Evolutionary conservation across 2,113 vertebrate genomes (phyloP), one percentile per base, ranked within the genome.

Genomic region (Calonectris borealis): DNA sequence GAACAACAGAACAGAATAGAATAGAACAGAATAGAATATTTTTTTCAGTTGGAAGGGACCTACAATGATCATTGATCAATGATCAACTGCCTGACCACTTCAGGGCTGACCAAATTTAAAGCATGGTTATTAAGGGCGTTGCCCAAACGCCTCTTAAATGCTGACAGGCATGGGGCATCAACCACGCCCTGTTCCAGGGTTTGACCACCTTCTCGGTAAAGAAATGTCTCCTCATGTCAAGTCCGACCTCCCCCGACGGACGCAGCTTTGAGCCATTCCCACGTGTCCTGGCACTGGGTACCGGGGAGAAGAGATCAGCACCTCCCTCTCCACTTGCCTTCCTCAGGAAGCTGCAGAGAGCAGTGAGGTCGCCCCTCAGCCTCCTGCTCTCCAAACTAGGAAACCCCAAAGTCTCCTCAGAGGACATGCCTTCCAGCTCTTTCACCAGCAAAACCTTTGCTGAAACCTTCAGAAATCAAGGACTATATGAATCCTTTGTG

Each of bases 211-310:
- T 58, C 17, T 54, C 2, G 2, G 5, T 77, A 78, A 72, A 73
- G 17, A 78, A 72, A 58, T 68, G 3, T 2, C 60, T 88, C 42
- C 48, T 58, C 2, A n/a, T 27, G 13, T 68, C 29, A 5, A 9
- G 19, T 16, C 48, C 17, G 11, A 36, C 6, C 12, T 64, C 3
- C 13, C 4, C 13, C 31, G 64, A 9, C 0, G 6, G 49, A 32
- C 4, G 0, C 70, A 62, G 17, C 46, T 68, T 52, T 57, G 40
- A 71, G 4, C 73, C 31, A 29, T 54, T 70, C 32, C 49, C 22
- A 16, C 1, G 4, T 0, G 0, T 19, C n/a, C 48, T 64, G 8
- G 11, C 40, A 68, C 16, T 73, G 61, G 14, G 2, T 58, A 8
- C 19, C 42, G 57, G 10, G 8, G 34, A 68, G 38, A 27, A 75